phyloP scores from a whole-genome alignment of 2,888 invertebrate species.

The Drosophila colorata region DNA sequence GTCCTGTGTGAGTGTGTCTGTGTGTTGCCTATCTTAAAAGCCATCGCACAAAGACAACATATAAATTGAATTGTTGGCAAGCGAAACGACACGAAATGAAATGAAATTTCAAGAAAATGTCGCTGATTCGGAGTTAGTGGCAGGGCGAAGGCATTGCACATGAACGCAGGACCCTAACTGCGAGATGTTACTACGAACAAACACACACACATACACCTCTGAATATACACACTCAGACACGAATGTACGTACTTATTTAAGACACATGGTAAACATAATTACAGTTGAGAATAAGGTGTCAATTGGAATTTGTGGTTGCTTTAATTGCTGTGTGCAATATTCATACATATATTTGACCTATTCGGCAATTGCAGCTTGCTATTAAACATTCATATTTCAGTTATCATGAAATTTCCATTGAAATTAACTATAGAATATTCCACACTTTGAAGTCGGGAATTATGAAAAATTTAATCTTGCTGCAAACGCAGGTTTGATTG shows the following conservation, averaged over 20 bases:
- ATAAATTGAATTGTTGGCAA: slow-evolving; percentile 78
- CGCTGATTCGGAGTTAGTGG: slow-evolving; percentile 60
- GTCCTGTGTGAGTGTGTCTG: slow-evolving; percentile 6
- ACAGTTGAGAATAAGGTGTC: slow-evolving; percentile 34
- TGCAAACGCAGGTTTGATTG: neutral
- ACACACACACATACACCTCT: neutral
- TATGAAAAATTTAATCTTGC: slow-evolving; percentile 2
- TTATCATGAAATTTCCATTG: slow-evolving; percentile 10
- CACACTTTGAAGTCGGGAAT: neutral
- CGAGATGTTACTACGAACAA: slow-evolving; percentile 4
- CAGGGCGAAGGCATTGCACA: slow-evolving; percentile 12
- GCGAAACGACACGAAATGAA: slow-evolving; percentile 72
- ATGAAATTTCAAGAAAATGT: slow-evolving; percentile 68
- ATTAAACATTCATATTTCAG: slow-evolving; percentile 30
- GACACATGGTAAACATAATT: slow-evolving; percentile 34
- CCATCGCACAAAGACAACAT: slow-evolving; percentile 75
- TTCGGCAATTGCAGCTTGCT: slow-evolving; percentile 8
- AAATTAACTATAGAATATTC: slow-evolving; percentile 3
- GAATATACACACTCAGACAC: neutral
- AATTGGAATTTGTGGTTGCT: slow-evolving; percentile 48
- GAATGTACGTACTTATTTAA: neutral
- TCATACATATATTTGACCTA: slow-evolving; percentile 13
- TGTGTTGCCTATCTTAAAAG: slow-evolving; percentile 59
- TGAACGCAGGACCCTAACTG: slow-evolving; percentile 3
- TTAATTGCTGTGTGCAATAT: slow-evolving; percentile 33